Evolutionary conservation across 2,113 vertebrate species (phyloP).

Genomic region (Hemibagrus wyckioides): DNA sequence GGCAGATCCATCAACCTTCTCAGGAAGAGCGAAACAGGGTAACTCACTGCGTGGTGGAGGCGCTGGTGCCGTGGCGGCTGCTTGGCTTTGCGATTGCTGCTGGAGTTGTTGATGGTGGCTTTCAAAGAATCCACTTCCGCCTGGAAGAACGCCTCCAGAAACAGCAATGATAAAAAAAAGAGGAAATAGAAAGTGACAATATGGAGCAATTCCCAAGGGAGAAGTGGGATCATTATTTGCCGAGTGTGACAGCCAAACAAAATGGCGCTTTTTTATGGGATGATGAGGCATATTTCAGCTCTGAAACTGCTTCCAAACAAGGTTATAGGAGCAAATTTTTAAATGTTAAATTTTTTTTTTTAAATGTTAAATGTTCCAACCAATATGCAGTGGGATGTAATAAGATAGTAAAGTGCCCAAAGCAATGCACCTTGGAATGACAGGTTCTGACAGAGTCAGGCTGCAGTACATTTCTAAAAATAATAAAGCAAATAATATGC

Average conservation of each 20-base stretch:
- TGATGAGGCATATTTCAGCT: constrained; percentile 35
- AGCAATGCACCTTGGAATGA: constrained; percentile 21
- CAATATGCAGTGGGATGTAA: constrained; percentile 38
- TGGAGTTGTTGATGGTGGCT: no score
- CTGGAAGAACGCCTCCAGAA: constrained; percentile 17
- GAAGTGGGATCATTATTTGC: constrained; percentile 59
- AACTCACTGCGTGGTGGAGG: no score
- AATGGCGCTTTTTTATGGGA: constrained; percentile 53
- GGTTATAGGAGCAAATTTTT: constrained; percentile 28
- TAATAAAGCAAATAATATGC: neutral
- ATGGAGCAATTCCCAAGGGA: constrained; percentile 65
- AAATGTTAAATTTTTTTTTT: no score
- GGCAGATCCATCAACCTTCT: no score
- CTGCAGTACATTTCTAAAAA: neutral
- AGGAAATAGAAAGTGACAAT: constrained; percentile 54
- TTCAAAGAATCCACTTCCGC: no score
- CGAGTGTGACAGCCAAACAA: constrained; percentile 56
- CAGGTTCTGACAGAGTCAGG: neutral
- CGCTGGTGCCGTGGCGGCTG: no score
- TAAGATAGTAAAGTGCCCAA: constrained; percentile 33
- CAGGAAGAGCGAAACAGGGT: no score
- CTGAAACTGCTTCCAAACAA: constrained; percentile 37
- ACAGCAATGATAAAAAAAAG: constrained; percentile 41
- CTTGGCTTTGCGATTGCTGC: no score
- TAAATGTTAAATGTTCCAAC: constrained; percentile 39